Base-by-base conservation (phyloP, 1,140 invertebrate species). In the Hyles euphorbiae region DNA sequence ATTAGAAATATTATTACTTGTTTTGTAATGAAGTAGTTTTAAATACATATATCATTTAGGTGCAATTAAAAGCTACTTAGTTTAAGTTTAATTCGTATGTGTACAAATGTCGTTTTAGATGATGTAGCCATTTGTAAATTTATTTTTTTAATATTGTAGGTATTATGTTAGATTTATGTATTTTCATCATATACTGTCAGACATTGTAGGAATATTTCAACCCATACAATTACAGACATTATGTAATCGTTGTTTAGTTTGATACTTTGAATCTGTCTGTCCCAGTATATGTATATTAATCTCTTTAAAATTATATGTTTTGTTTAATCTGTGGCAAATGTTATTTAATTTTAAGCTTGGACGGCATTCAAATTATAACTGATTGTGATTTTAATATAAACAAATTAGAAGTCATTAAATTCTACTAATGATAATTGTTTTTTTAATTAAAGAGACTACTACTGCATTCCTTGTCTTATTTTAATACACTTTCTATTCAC, bases 331-430 rank as follows among this genome's bases (percentile, higher is more conserved):
- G 54, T 65, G 61, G 58, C 62, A 72, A 46, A 65, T 74, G 80
- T 83, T 86, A 79, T 77, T 83, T 86, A 80, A 73, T 81, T 83
- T 78, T 82, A 81, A 81, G 75, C 67, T 72, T 59, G 76, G 60
- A 58, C 72, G 73, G 66, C 71, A 60, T 67, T 68, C 34, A 61
- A 67, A 59, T 61, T 67, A 65, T 63, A 63, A 72, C 65, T 56
- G 64, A 78, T 79, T 83, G 83, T 86, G 81, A 86, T 83, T 83
- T 68, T 71, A 76, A 71, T 80, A 74, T 81, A 78, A 86, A 87
- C 83, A 84, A 78, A 81, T 65, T 34, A 34, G 34, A 40, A 40
- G 34, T 33, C 34, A 34, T 34, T 52, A 52, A 52, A 11, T 12
- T 70, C 67, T 61, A 64, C 56, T 60, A 61, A 54, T 12, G 61